phyloP scores from a whole-genome alignment of 2,113 vertebrate species.

The Candoia aspera region DNA sequence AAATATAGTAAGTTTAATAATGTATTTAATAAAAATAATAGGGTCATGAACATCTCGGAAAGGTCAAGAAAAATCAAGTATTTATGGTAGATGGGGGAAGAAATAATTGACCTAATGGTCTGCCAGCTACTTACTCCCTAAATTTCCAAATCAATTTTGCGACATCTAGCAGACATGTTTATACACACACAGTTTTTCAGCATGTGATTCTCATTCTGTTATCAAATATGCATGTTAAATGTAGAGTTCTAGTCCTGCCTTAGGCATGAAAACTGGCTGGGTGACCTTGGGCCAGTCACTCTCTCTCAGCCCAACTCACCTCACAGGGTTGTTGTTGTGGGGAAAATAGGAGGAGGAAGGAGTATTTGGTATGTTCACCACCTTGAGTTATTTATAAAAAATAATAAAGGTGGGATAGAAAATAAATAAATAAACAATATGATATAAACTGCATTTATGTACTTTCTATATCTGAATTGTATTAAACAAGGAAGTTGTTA shows the following conservation, averaged over 20 bases:
- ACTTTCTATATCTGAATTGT: not conserved
- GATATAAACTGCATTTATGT: not conserved
- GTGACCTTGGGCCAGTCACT: too few species aligned
- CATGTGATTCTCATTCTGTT: not conserved
- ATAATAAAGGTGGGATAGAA: too few species aligned
- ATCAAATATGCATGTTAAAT: not conserved
- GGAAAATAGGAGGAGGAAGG: too few species aligned
- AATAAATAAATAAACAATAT: too few species aligned
- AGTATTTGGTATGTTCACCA: too few species aligned
- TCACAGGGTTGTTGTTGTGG: too few species aligned
- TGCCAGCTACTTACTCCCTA: not conserved
- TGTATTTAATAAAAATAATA: not conserved
- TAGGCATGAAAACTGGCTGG: too few species aligned
- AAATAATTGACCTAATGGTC: not conserved
- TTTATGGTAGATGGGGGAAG: not conserved
- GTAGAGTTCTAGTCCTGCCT: too few species aligned
- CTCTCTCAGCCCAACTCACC: too few species aligned
- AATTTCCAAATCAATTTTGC: not conserved
- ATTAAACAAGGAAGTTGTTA: not conserved
- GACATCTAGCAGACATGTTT: not conserved
- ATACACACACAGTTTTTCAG: not conserved
- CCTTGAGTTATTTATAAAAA: too few species aligned
- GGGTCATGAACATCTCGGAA: not conserved
- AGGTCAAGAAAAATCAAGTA: not conserved
- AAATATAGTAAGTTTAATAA: slow-evolving; percentile 12